A percentile compares a stretch with the other conserved stretches of the same genome.
Evolutionary conservation across 2,113 vertebrate species (phyloP).

Genomic region (Rhinoderma darwinii): DNA sequence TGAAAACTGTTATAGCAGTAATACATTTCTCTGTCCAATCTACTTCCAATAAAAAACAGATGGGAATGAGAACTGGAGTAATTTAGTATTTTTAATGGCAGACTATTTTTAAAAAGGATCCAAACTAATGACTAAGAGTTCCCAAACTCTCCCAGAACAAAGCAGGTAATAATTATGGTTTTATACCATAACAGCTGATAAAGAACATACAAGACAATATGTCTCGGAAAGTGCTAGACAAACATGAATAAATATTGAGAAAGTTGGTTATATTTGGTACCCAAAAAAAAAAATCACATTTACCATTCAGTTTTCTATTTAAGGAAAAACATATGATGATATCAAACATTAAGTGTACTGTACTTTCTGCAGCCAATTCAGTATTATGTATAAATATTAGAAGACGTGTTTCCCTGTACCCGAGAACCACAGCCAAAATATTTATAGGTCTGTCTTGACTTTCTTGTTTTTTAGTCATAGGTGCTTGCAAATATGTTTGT

Average conservation of each 20-base stretch:
- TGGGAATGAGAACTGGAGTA: neutral
- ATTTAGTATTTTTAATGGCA: slow-evolving; percentile 41
- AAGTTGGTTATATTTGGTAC: neutral
- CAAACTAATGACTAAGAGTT: slow-evolving; percentile 55
- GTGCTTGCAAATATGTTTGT: too few species aligned
- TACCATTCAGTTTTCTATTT: neutral
- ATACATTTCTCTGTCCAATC: neutral
- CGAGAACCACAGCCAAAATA: too few species aligned
- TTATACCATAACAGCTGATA: slow-evolving; percentile 40
- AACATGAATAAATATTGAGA: neutral
- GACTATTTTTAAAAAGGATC: slow-evolving; percentile 17
- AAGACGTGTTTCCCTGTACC: too few species aligned
- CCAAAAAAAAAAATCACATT: neutral
- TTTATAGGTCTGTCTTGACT: too few species aligned
- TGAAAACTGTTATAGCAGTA: neutral
- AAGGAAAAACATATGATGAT: neutral
- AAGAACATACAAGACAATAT: neutral
- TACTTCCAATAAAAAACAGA: slow-evolving; percentile 13
- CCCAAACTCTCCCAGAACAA: slow-evolving; percentile 15
- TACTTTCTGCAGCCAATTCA: neutral
- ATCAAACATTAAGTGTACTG: neutral
- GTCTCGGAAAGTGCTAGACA: neutral
- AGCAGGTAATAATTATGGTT: slow-evolving; percentile 24
- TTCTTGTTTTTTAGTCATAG: too few species aligned
- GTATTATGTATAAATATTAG: neutral